Conservation (phyloP, 2,797 vertebrate species). For the Sylvia borin region DNA sequence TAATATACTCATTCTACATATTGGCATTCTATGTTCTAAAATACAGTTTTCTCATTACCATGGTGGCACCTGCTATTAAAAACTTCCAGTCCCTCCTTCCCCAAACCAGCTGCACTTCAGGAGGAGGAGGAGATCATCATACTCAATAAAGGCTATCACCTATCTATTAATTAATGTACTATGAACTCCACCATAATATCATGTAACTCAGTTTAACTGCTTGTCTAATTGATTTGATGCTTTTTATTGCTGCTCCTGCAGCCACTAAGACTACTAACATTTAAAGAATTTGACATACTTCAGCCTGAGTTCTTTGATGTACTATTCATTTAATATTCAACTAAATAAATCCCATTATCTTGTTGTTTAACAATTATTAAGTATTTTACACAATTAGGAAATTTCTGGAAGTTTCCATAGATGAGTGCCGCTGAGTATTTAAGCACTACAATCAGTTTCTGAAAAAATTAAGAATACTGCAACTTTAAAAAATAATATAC, state of each 20-base stretch:
- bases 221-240: background rate
- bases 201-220: background rate
- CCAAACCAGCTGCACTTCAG: background rate
- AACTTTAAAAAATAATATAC: conserved; percentile 73
- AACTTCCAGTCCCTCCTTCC: background rate
- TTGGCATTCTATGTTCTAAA: background rate
- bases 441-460: background rate
- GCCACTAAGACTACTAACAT: background rate
- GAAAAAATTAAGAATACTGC: conserved; percentile 72
- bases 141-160: background rate
- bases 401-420: background rate
- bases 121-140: background rate
- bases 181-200: background rate
- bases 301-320: background rate
- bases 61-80: background rate
- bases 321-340: background rate
- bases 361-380: background rate
- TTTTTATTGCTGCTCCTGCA: background rate
- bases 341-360: background rate
- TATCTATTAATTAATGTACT: background rate
- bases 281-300: background rate
- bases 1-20: background rate
- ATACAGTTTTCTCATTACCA: background rate
- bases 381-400: background rate
- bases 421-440: background rate